Percentiles rank a stretch among this genome's conserved stretches.
These are phyloP conservation scores for Microhierax caerulescens DNA, from an alignment of 2,797 vertebrate species.

Conservation along the genomic window DNA sequence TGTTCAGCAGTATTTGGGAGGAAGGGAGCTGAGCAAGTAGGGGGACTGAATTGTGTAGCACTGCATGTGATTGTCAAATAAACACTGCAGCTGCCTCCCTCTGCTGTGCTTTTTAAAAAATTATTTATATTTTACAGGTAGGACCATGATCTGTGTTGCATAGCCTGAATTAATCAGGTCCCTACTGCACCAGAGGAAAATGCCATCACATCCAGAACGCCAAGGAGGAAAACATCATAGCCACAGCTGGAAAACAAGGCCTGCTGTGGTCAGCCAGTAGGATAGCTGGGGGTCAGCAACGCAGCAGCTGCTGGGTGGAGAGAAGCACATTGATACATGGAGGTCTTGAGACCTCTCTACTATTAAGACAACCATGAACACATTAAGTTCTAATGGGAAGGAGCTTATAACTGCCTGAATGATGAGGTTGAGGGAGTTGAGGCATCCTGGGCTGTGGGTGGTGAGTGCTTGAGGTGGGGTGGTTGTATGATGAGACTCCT, in stretches of 20 bases:
- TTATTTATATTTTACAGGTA: neutral
- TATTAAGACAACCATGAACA: neutral
- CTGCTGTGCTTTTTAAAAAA: neutral
- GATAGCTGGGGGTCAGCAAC: neutral
- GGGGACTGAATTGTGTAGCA: constrained; percentile 18
- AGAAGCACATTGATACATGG: neutral
- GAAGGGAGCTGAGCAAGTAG: neutral
- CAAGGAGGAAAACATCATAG: neutral
- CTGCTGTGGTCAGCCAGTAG: neutral
- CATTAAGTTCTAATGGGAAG: neutral
- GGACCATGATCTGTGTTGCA: neutral
- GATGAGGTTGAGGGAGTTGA: neutral
- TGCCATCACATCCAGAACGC: neutral
- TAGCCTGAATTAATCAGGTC: neutral
- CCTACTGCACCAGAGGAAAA: neutral
- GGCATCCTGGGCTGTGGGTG: neutral
- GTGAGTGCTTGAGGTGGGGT: neutral
- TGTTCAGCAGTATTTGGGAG: neutral
- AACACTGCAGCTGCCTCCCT: constrained; percentile 60
- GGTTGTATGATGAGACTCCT: neutral
- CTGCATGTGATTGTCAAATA: constrained; percentile 64
- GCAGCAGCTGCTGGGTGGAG: neutral
- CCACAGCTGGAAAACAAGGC: neutral
- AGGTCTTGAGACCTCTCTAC: too few relatives aligned
- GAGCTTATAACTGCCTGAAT: neutral